Base-by-base conservation (phyloP, 2,797 vertebrate species). In the Acropternis orthonyx region DNA sequence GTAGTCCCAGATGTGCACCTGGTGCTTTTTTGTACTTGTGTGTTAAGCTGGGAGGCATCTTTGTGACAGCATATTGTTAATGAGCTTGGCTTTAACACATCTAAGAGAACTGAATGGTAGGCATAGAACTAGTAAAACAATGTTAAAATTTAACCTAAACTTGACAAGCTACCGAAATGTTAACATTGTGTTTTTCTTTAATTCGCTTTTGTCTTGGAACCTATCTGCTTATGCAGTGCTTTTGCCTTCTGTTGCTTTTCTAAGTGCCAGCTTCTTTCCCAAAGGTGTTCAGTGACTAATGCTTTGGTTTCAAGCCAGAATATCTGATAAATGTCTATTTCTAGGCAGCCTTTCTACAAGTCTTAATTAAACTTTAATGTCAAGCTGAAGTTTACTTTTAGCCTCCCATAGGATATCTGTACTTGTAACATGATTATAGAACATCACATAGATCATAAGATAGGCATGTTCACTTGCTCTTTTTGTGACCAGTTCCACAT, bases 201-300 rank as follows among this genome's bases (percentile, higher is more conserved):
- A 96, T 98, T 96, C 52, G 78, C 96, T 94, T 97, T 97, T 97
- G 97, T 97, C 95, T 97, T 96, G 92, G 96, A 98, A 94, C 90
- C 95, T 96, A 56, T 96, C 97, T 98, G 97, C 94, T 97, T 97
- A 93, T 96, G 96, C 97, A 74, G 82, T 74, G 91, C 89, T 97
- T 96, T 97, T 97, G 97, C 98, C 98, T 98, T 98, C 98, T 98
- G 98, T 96, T 97, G 94, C 97, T 97, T 98, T 98, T 97, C 76
- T 32, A 95, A 93, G 95, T 98, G 98, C 98, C 98, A 98, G 36
- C 94, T 97, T 92, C 95, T 94, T 95, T 98, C 98, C 98, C 98
- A 96, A 97, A 98, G 98, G 98, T 98, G 98, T 97, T 97, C 93
- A 55, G 95, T 98, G 98, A 98, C 97, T 98, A 98, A 98, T 98